Conservation (phyloP, 64 coral and sea anemone species). For the Porites australiensis region DNA sequence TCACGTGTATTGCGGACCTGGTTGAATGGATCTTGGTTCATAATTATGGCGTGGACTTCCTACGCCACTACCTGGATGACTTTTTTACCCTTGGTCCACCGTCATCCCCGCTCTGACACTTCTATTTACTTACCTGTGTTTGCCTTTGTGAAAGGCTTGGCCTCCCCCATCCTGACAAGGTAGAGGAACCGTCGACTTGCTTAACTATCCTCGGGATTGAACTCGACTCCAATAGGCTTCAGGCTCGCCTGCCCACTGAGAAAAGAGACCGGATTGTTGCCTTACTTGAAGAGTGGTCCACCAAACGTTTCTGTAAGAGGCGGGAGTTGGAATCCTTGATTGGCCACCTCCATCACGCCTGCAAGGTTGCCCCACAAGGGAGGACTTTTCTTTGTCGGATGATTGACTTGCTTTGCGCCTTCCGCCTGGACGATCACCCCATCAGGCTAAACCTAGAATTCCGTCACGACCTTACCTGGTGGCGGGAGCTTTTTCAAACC, state of each 20-base stretch:
- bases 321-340: constrained; percentile 16
- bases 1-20: background rate
- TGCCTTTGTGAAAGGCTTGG: background rate
- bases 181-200: background rate
- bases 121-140: background rate
- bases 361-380: constrained; percentile 44
- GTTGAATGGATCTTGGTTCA: constrained; percentile 10
- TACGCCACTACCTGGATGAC: constrained; percentile 30
- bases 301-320: background rate
- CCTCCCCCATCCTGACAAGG: background rate
- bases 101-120: background rate
- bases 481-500: constrained; percentile 33
- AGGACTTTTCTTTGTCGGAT: constrained; percentile 24
- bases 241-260: background rate
- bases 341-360: constrained; percentile 49
- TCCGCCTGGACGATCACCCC: constrained; percentile 56
- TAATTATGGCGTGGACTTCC: background rate
- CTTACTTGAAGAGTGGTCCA: background rate
- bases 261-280: background rate
- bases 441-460: constrained; percentile 54
- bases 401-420: constrained; percentile 25
- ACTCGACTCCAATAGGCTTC: constrained; percentile 14
- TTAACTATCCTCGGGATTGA: constrained; percentile 38
- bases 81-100: background rate
- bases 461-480: constrained; percentile 49